phyloP scores from a whole-genome alignment of 2,888 invertebrate genomes.

The Liodrosophila aerea region DNA sequence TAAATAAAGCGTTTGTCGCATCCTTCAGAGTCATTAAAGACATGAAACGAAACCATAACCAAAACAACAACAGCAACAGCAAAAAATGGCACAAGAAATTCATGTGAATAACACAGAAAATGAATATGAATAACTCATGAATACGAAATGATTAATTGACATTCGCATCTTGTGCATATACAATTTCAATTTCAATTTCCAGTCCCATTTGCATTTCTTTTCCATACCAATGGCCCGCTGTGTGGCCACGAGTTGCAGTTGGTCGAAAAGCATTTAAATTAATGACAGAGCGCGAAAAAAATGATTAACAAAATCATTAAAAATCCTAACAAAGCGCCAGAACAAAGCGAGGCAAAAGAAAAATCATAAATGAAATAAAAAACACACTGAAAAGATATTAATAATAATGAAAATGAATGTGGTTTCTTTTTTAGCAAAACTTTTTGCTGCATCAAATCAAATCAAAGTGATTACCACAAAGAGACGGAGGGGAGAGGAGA shows the following conservation, averaged over 20 bases:
- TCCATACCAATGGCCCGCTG: slow-evolving; percentile 20
- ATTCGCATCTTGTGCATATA: not conserved
- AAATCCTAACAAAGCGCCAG: slow-evolving; percentile 34
- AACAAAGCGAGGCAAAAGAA: not conserved
- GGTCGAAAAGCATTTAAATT: slow-evolving; percentile 62
- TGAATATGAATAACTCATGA: not conserved
- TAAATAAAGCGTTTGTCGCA: slow-evolving; percentile 55
- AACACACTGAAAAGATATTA: slow-evolving; percentile 33
- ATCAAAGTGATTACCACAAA: slow-evolving; percentile 6
- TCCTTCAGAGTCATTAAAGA: slow-evolving; percentile 29
- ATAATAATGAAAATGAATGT: slow-evolving; percentile 34
- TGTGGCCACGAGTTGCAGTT: slow-evolving; percentile 10
- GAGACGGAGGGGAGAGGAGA: not conserved
- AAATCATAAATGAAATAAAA: slow-evolving; percentile 3
- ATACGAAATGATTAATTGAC: not conserved
- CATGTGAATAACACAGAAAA: not conserved
- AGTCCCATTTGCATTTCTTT: not conserved
- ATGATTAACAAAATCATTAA: slow-evolving; percentile 68
- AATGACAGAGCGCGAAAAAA: slow-evolving; percentile 45
- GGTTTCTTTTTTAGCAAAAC: slow-evolving; percentile 14
- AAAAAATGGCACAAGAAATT: slow-evolving; percentile 9
- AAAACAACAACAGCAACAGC: slow-evolving; percentile 10
- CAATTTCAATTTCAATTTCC: not conserved
- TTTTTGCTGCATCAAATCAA: slow-evolving; percentile 9
- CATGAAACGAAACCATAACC: slow-evolving; percentile 9